Percentiles rank a stretch among this genome's conserved stretches.
Conservation (phyloP, 2,888 invertebrate genomes). For the Machimus atricapillus region DNA sequence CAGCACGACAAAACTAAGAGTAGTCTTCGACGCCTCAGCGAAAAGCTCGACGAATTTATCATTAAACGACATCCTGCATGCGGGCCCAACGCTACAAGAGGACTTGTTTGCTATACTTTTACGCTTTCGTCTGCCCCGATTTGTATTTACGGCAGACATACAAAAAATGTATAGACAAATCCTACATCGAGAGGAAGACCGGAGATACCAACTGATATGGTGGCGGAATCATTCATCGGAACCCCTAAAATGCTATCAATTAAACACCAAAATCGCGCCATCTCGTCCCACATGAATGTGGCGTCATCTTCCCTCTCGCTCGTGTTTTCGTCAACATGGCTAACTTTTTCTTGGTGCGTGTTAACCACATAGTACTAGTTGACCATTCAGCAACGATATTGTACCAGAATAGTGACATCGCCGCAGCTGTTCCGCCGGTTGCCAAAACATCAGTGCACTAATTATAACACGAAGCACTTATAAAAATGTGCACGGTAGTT, state of each 20-base stretch:
- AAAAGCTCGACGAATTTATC: constrained; percentile 41
- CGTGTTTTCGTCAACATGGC: no score
- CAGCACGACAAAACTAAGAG: neutral
- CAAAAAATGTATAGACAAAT: constrained; percentile 50
- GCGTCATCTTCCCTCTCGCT: no score
- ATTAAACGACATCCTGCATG: constrained; percentile 48
- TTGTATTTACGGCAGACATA: constrained; percentile 49
- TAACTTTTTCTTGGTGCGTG: no score
- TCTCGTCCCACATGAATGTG: neutral
- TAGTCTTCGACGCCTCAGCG: neutral
- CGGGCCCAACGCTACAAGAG: constrained; percentile 48
- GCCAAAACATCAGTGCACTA: no score
- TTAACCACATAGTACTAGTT: no score
- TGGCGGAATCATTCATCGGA: neutral
- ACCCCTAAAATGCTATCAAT: neutral
- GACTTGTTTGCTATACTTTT: constrained; percentile 42
- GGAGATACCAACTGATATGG: neutral
- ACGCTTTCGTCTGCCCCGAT: neutral
- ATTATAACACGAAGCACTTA: no score
- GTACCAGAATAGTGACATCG: no score
- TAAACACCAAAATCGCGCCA: neutral
- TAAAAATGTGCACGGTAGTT: no score
- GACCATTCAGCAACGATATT: no score
- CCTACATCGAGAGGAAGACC: neutral
- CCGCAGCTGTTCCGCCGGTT: no score